phyloP scores from a whole-genome alignment of 2,888 invertebrate genomes.

The Leptinotarsa peninsularis region DNA sequence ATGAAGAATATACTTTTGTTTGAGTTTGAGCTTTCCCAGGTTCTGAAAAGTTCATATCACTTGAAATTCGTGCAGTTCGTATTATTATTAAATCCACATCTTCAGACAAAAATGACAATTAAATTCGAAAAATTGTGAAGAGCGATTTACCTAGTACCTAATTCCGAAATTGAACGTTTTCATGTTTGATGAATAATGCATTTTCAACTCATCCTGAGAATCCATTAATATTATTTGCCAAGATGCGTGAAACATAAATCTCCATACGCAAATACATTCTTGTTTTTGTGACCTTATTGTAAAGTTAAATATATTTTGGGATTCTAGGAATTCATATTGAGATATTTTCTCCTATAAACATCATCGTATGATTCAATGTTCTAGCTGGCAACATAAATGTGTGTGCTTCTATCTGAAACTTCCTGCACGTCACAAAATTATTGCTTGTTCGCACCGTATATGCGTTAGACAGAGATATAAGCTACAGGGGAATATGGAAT shows the following conservation, averaged over 20 bases:
- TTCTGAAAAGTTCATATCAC: no score
- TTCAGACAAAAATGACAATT: no score
- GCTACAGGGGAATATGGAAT: constrained; percentile 11
- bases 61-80: no score
- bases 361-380: constrained; percentile 34
- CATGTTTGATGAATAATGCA: no score
- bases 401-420: constrained; percentile 14
- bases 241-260: neutral
- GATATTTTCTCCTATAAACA: constrained; percentile 31
- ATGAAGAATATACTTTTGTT: no score
- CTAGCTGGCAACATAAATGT: constrained; percentile 21
- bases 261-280: neutral
- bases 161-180: no score
- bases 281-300: constrained; percentile 3
- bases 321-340: constrained; percentile 3
- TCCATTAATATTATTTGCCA: neutral
- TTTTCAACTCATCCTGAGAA: neutral
- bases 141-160: no score
- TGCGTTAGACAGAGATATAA: constrained; percentile 7
- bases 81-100: no score
- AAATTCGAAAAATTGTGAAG: no score
- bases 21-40: no score
- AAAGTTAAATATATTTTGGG: constrained; percentile 13
- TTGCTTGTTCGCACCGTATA: constrained; percentile 7
- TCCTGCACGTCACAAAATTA: constrained; percentile 7